Base-by-base conservation (phyloP, 2,888 invertebrate species). In the Tachina grossa region DNA sequence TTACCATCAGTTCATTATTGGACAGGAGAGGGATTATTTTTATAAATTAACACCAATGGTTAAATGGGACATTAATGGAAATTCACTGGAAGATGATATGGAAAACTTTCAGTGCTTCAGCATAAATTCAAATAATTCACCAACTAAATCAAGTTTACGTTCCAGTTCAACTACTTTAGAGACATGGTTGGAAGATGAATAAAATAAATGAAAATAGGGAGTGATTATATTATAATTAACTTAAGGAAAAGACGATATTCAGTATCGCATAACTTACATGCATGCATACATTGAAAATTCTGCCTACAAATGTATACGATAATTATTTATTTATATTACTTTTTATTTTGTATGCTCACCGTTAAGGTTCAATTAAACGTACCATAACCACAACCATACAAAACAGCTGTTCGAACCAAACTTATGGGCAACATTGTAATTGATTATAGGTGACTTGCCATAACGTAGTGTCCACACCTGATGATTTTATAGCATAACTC, bases 121-220 rank as follows among this genome's bases (percentile, higher is more conserved):
- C 74, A 90, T 90, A 89, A 89, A 90, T 77, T 90, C 83, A n/a
- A 88, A 89, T 13, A 88, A 88, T 61, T 89, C 88, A 1, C 92
- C 90, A 1, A 89, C 89, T 43, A 89, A 89, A 83, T 91, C 92
- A 39, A 92, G 92, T 71, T 89, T 91, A 63, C 90, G 89, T 83
- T 92, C 92, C 43, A 92, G 93, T 87, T 90, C 92, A 51, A 92
- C 92, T 63, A 93, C 93, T 4, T 81, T 92, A 43, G 92, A 92
- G 82, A 93, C 93, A 2, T 93, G 92, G 93, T 84, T 93, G 76
- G 93, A 93, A 83, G 93, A 93, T 72, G 90, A 92, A 82, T 83
- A 80, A 31, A 53, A n/a, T n/a, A n/a, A 41, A 14, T n/a, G 19
- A 9, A 19, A 19, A 51, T 71, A 31, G 53, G 14, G 43, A 19